Base-by-base conservation (phyloP, 2,113 vertebrate genomes). In the Ptychochromis oligacanthus region DNA sequence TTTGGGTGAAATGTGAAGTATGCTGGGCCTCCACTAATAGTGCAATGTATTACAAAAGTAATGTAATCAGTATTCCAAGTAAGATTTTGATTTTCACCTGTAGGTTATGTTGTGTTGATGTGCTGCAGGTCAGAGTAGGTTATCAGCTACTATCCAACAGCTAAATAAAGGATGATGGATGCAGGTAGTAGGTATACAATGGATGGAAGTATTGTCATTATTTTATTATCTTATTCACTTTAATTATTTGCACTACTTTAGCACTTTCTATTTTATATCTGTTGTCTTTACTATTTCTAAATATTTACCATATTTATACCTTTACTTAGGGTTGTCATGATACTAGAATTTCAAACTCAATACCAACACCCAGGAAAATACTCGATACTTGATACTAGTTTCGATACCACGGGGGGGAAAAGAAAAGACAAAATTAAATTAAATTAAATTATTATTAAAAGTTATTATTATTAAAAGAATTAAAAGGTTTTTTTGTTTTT, bases 1-100 rank as follows among this genome's bases (percentile, higher is more conserved):
- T 70, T 90, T 59, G 64, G 28, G 22, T 60, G 40, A 60, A 81
- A 84, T 57, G 5, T 9, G 22, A 70, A 76, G 26, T 59, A 49
- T 0, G 15, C 24, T 52, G 46, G 20, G 26, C n/a, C 43, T 1
- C 24, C 24, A 49, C 43, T 70, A 20, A 70, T 13, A 31, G 24
- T 31, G 24, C 28, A 28, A 70, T 28, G 6, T 20, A 52, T 70
- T 49, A 70, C 64, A 46, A 49, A 28, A 20, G 65, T 70, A 70
- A 70, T 28, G 24, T 28, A 11, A 70, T 70, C 24, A 46, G 9
- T 22, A 80, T 17, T 57, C 4, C 40, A 13, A n/a, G 9, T 0
- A 34, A 64, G 52, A 28, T 6, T 52, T 17, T 31, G 17, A 70
- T 70, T 70, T 70, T 52, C 15, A 67, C 17, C 65, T n/a, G 43